Evolutionary conservation across 2,113 vertebrate genomes (phyloP), one percentile per base, ranked within the genome.

Genomic region (Naja naja): DNA sequence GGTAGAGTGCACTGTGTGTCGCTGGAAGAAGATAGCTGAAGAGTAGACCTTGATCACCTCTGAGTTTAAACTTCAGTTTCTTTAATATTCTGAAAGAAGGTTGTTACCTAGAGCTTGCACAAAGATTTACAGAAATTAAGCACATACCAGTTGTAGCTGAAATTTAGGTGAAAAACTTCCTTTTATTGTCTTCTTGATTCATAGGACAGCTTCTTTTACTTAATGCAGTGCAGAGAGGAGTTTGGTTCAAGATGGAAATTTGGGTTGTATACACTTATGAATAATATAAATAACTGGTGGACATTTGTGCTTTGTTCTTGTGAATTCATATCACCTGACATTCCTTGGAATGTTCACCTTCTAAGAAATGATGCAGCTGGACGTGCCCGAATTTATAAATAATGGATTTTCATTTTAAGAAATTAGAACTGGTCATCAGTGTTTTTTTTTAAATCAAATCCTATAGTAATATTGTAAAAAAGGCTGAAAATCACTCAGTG

Each of bases 261-360:
- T 95, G 93, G 93, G 93, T 94, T 94, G 25, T 91, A 93, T 94
- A 87, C 94, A 93, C 89, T 86, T 92, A 88, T 93, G 91, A 96
- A 86, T 95, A 95, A 96, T 96, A 95, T 96, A 97, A 95, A 94
- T 96, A 96, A 94, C 95, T 94, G 95, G 91, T 96, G 91, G 95
- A 96, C 96, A 91, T 95, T 95, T 96, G 95, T 96, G 94, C 96
- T 97, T 97, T 96, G 95, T 95, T 97, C 96, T 94, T 94, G 97
- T 97, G 96, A 96, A 93, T 96, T 87, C 96, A 94, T 64, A 95
- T 97, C 94, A 96, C 94, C 94, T 94, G 93, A 92, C 94, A 94
- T 94, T 95, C 94, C 92, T 96, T 96, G 95, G 93, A 95, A 96
- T 96, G 95, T 95, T 96, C 95, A 93, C 94, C 90, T 96, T 97